phyloP scores from a whole-genome alignment of 2,113 vertebrate species.

The Gobio gobio region DNA sequence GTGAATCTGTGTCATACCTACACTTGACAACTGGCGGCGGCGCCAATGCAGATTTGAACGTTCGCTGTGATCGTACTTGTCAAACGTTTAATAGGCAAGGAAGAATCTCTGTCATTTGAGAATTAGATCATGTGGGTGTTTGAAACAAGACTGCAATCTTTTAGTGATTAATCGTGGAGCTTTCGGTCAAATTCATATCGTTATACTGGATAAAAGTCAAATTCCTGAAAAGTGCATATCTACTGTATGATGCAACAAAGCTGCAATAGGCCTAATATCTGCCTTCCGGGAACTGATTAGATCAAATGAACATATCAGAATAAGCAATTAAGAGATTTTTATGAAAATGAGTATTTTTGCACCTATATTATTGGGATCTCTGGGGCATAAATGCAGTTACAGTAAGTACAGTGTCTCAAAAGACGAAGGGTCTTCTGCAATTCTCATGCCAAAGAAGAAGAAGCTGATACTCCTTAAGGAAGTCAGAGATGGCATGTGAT shows the following conservation, averaged over 20 bases:
- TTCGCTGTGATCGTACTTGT: no score
- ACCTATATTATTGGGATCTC: background rate
- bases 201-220: background rate
- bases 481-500: conserved; percentile 4
- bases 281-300: background rate
- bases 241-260: background rate
- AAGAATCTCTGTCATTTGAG: no score
- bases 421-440: background rate
- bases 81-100: no score
- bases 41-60: no score
- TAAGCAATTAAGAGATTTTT: background rate
- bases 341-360: no score
- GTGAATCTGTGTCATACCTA: no score
- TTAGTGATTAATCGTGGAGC: no score
- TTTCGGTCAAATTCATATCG: background rate
- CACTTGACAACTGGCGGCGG: no score
- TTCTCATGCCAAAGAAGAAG: background rate
- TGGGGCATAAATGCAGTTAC: background rate
- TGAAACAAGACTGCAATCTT: no score
- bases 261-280: background rate
- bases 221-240: background rate
- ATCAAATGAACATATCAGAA: background rate
- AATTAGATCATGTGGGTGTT: no score
- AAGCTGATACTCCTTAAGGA: background rate
- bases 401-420: no score